phyloP scores from a whole-genome alignment of 2,888 invertebrate genomes.

The Acrobasis consociella region DNA sequence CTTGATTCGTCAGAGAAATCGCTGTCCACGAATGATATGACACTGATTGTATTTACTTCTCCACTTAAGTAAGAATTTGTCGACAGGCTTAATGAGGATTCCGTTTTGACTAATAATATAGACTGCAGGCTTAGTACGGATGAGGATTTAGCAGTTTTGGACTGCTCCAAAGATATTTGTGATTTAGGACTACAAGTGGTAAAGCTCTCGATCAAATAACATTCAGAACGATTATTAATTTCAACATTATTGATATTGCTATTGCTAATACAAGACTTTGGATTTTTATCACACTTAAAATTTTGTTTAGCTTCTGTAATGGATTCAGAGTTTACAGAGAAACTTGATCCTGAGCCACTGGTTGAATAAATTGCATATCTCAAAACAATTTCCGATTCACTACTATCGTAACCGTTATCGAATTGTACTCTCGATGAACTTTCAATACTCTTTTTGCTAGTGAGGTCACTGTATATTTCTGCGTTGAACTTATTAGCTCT shows the following conservation, averaged over 20 bases:
- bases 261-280: neutral
- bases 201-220: slow-evolving; percentile 6
- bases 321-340: neutral
- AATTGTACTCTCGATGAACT: neutral
- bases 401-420: neutral
- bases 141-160: slow-evolving; percentile 8
- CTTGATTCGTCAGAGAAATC: slow-evolving; percentile 36
- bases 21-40: slow-evolving; percentile 41
- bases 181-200: neutral
- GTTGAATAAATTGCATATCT: slow-evolving; percentile 14
- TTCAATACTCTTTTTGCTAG: neutral
- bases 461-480: neutral
- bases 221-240: neutral
- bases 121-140: slow-evolving; percentile 42
- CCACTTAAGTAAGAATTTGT: slow-evolving; percentile 32
- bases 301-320: neutral
- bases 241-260: neutral
- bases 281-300: neutral
- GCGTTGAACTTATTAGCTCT: slow-evolving; percentile 5
- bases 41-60: slow-evolving; percentile 37
- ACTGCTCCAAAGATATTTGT: neutral
- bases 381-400: neutral
- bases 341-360: neutral
- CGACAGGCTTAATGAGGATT: slow-evolving; percentile 46
- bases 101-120: slow-evolving; percentile 41